A percentile compares a stretch with the other conserved stretches of the same genome.
Conservation (phyloP, 2,888 invertebrate species). For the Pristionchus entomophagus region DNA sequence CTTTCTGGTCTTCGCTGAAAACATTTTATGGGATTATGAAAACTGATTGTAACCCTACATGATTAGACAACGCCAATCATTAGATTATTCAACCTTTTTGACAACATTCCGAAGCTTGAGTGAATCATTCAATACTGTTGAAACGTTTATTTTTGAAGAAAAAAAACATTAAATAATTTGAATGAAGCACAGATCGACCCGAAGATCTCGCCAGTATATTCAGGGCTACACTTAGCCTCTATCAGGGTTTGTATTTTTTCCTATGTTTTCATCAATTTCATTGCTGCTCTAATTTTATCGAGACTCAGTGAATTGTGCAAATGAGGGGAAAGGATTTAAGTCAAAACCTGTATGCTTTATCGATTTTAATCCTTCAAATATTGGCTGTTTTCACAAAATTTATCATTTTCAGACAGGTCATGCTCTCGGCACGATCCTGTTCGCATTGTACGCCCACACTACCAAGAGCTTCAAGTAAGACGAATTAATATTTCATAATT, state of each 20-base stretch:
- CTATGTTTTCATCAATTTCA: not conserved
- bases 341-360: no score
- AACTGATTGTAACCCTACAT: no score
- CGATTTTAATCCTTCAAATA: no score
- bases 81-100: not conserved
- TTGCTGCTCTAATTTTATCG: no score
- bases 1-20: no score
- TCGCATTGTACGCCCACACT: slow-evolving; percentile 26
- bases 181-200: not conserved
- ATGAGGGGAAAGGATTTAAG: no score
- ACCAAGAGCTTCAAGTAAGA: slow-evolving; percentile 26
- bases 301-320: no score
- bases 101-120: no score
- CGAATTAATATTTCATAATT: no score
- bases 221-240: not conserved
- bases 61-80: no score
- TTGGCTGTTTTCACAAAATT: no score
- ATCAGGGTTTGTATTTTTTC: not conserved
- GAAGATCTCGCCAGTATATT: not conserved
- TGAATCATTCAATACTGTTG: not conserved
- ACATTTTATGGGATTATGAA: no score
- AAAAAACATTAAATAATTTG: not conserved
- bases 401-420: not conserved
- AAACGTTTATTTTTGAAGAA: not conserved
- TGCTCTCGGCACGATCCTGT: not conserved